Evolutionary conservation across 2,113 vertebrate species (phyloP).

Genomic region (Atherinomorus stipes): DNA sequence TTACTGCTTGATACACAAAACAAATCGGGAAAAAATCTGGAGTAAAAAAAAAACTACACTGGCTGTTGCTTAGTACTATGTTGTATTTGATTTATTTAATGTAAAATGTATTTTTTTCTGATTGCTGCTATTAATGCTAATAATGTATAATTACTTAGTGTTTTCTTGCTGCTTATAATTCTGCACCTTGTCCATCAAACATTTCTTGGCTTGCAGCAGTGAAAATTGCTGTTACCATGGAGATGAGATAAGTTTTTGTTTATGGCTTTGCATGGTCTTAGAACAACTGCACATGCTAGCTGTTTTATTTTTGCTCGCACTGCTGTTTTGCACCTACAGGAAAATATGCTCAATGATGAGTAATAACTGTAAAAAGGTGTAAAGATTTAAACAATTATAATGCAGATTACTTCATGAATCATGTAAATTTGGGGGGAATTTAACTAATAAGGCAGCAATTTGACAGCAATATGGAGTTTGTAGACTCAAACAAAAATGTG

Average conservation of each 20-base stretch:
- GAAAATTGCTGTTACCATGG: not conserved
- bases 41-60: not conserved
- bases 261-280: constrained; percentile 31
- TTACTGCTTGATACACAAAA: not conserved
- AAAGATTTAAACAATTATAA: constrained; percentile 3
- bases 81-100: not conserved
- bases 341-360: constrained; percentile 7
- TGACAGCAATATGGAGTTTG: not conserved
- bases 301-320: constrained; percentile 34
- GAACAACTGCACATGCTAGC: not conserved
- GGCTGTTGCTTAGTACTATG: not conserved
- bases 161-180: not conserved
- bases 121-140: constrained; percentile 7
- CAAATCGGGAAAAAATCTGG: not conserved
- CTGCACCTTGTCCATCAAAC: not conserved
- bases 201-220: not conserved
- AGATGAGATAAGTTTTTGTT: not conserved
- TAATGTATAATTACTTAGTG: not conserved
- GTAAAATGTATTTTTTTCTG: not conserved
- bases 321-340: constrained; percentile 19
- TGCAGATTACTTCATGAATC: not conserved
- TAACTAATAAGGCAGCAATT: not conserved
- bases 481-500: not conserved
- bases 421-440: not conserved
- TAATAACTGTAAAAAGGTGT: constrained; percentile 19